phyloP scores from a whole-genome alignment of 1,140 invertebrate species.

The Microplitis demolitor region DNA sequence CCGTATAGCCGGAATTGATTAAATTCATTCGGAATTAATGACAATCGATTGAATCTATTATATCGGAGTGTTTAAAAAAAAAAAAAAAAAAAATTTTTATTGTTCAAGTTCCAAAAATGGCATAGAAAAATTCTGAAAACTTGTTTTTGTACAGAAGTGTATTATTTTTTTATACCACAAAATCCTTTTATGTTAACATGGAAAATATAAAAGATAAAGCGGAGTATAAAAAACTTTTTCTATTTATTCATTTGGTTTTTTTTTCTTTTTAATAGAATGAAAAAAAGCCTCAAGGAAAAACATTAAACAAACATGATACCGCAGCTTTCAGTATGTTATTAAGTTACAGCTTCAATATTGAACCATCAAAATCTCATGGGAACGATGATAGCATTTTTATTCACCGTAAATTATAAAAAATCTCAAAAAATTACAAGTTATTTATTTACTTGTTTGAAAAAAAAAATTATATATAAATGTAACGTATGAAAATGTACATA shows the following conservation, averaged over 20 bases:
- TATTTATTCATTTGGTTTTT: neutral
- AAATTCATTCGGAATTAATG: constrained; percentile 23
- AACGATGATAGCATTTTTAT: neutral
- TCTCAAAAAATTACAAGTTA: too few species aligned
- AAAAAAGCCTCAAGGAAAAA: neutral
- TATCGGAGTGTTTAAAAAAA: constrained; percentile 14
- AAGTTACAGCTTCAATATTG: constrained; percentile 25
- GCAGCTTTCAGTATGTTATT: neutral
- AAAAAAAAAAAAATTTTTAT: neutral
- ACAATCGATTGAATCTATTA: constrained; percentile 19
- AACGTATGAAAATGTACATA: too few species aligned
- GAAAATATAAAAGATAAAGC: neutral
- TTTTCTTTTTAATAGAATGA: too few species aligned
- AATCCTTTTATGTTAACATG: too few species aligned
- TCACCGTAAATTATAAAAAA: neutral
- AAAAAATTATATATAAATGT: too few species aligned
- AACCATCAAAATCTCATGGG: neutral
- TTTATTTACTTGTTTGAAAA: too few species aligned
- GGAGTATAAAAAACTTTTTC: neutral
- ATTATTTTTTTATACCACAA: too few species aligned
- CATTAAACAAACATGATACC: neutral
- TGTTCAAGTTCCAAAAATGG: neutral
- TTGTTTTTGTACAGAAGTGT: too few species aligned
- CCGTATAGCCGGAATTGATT: constrained; percentile 14
- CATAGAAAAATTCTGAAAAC: neutral